These are phyloP conservation scores for Drosophila birchii DNA, from an alignment of 2,888 invertebrate species.

Conservation along the genomic window DNA sequence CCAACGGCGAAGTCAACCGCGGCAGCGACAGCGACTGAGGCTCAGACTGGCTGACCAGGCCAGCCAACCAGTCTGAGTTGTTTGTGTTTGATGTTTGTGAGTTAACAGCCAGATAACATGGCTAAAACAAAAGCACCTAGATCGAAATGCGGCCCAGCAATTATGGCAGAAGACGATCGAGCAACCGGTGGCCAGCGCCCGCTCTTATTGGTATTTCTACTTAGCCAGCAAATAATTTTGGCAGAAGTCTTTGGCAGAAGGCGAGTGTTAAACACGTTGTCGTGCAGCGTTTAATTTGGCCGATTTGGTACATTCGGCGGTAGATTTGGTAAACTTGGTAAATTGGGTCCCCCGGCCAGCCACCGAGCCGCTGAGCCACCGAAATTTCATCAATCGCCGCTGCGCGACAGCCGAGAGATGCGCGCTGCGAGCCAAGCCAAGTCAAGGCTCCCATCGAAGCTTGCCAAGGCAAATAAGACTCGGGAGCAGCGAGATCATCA, in stretches of 20 bases:
- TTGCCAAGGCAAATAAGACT: conserved; percentile 51
- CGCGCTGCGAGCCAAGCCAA: conserved; percentile 22
- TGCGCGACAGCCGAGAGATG: conserved; percentile 20
- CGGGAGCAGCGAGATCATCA: conserved; percentile 28
- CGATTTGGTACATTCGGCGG: conserved; percentile 17
- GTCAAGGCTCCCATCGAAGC: conserved; percentile 71
- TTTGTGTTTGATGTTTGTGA: conserved; percentile 42
- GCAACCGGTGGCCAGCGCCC: conserved; percentile 12
- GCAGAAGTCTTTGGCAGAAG: conserved; percentile 37
- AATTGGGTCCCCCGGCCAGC: conserved; percentile 65
- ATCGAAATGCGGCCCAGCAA: conserved; percentile 38
- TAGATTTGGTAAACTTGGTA: conserved; percentile 36
- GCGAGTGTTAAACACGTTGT: conserved; percentile 75
- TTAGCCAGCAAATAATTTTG: conserved; percentile 62
- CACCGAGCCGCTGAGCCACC: conserved; percentile 38
- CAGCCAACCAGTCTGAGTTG: conserved; percentile 44
- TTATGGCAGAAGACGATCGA: conserved; percentile 34
- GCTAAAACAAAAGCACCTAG: conserved; percentile 55
- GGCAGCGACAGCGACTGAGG: conserved; percentile 12
- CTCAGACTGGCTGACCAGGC: conserved; percentile 62
- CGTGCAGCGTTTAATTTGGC: conserved; percentile 66
- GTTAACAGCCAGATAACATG: conserved; percentile 70
- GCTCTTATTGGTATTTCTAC: conserved; percentile 60
- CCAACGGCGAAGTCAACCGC: conserved; percentile 11
- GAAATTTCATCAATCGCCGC: conserved; percentile 47